Base-by-base conservation (phyloP, 2,113 vertebrate species). In the Hassar affinis region DNA sequence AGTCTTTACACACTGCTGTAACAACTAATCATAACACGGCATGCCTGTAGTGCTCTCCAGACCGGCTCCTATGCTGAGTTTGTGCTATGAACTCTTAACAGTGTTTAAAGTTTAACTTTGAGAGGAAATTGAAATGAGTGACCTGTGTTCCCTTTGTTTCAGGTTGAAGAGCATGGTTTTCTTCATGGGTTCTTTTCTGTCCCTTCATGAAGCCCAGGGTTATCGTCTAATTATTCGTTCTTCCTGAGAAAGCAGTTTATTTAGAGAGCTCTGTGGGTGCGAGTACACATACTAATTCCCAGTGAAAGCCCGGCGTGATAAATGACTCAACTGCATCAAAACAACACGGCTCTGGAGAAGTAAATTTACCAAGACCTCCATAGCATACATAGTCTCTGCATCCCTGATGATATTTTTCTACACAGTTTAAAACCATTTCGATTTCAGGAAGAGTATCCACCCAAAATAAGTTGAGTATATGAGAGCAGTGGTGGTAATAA, bases 171-270 rank as follows among this genome's bases (percentile, higher is more conserved):
- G 81, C 84, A 80, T 72, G 68, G 30, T 11, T 56, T 83, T 45
- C 56, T 74, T 82, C 56, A 68, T 27, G 17, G 22, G 2, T 76
- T 83, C 42, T 84, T 84, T 79, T 74, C 18, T 62, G 64, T 80
- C 30, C 77, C 83, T 66, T 74, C 54, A 62, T 74, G 77, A 74
- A 84, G 56, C 68, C 42, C 51, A 42, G 68, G 66, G 66, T 80
- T 80, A 84, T 84, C 77, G 57, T 62, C 83, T 74, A 80, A 80
- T 84, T 78, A 79, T 84, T 51, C 61, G 78, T 74, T 79, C 77
- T 84, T 84, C 68, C 64, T 54, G 56, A 61, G 66, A 79, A 79
- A 71, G 68, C 57, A 57, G 77, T 80, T 84, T 84, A 71, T 80
- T 84, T 72, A 51, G 77, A 69, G 56, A 79, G 83, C 83, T 79